A percentile compares a stretch with the other conserved stretches of the same genome.
These are phyloP conservation scores for Chaetodon trifasciatus DNA, from an alignment of 2,797 vertebrate species.

Conservation along the genomic window DNA sequence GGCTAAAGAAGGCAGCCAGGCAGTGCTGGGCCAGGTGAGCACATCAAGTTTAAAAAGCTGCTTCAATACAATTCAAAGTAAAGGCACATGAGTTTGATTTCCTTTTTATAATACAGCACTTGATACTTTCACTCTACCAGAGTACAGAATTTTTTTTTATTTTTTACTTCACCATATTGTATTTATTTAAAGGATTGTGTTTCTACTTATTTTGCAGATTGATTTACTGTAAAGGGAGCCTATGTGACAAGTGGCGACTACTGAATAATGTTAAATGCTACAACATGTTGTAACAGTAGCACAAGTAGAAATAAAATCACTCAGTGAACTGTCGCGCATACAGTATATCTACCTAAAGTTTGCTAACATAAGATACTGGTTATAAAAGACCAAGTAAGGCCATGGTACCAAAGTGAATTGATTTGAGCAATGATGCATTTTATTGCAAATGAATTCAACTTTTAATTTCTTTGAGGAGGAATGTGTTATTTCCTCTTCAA, in stretches of 20 bases:
- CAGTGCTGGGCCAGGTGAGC: constrained; percentile 78
- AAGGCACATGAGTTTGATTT: not conserved
- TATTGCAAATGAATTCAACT: not conserved
- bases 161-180: not conserved
- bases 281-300: no score
- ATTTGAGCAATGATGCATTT: not conserved
- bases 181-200: not conserved
- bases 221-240: no score
- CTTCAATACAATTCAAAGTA: not conserved
- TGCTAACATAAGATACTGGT: not conserved
- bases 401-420: not conserved
- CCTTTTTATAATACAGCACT: not conserved
- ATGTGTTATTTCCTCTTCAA: not conserved
- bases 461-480: not conserved
- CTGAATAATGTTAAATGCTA: no score
- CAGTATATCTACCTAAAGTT: no score
- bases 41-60: not conserved
- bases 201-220: not conserved
- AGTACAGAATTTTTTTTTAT: not conserved
- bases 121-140: not conserved
- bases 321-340: no score
- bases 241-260: no score
- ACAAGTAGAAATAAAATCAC: no score
- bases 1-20: constrained; percentile 74
- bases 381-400: not conserved